phyloP scores from a whole-genome alignment of 2,797 vertebrate species.

The Hafferia zeledoni region DNA sequence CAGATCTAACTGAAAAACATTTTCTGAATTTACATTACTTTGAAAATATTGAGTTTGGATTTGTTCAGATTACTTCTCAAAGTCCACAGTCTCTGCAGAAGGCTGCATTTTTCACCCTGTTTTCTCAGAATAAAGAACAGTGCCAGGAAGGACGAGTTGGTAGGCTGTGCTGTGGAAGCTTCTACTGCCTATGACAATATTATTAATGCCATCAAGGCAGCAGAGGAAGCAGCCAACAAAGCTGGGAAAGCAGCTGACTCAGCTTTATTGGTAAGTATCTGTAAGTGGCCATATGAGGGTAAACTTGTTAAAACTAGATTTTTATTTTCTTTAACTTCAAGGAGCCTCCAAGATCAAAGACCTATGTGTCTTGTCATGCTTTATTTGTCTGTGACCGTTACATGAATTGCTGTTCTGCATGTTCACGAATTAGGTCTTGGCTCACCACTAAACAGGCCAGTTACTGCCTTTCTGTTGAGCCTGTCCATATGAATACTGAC shows the following conservation, averaged over 20 bases:
- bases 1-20: not conserved
- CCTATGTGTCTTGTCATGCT: not conserved
- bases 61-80: not conserved
- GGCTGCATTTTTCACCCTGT: not conserved
- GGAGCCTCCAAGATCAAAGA: not conserved
- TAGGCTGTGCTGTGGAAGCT: conserved; percentile 86
- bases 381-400: not conserved
- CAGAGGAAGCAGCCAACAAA: conserved; percentile 86
- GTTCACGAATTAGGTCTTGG: not conserved
- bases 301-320: not conserved
- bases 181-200: conserved; percentile 92
- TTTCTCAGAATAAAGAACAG: conserved; percentile 83
- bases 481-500: not conserved
- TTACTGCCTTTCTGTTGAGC: not conserved
- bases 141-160: conserved; percentile 81
- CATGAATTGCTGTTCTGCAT: not conserved
- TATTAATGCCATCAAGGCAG: conserved; percentile 87
- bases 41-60: not conserved
- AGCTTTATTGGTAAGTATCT: conserved; percentile 83
- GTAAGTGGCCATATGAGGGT: not conserved
- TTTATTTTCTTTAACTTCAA: not conserved
- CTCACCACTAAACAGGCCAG: not conserved
- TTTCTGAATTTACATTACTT: not conserved
- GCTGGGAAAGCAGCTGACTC: conserved; percentile 86
- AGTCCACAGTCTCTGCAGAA: not conserved